Percentiles rank a stretch among this genome's conserved stretches.
Conservation (phyloP, 2,888 invertebrate species). For the Philereme transversata region DNA sequence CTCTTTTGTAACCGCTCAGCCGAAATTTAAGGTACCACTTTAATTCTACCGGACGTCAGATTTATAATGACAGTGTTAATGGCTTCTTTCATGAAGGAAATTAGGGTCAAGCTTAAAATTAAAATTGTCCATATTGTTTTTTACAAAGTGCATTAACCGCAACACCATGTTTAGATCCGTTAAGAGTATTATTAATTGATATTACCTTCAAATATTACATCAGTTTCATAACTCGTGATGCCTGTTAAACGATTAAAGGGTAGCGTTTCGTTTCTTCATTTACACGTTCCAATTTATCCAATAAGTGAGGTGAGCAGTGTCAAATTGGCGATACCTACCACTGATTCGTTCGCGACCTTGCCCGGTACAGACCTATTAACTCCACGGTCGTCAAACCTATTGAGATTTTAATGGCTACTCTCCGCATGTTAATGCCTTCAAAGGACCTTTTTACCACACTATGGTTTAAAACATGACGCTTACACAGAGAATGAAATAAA, state of each 20-base stretch:
- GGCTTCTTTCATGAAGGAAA: background rate
- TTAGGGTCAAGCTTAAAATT: background rate
- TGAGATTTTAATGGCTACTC: conserved; percentile 7
- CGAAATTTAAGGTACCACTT: conserved; percentile 41
- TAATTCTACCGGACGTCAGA: conserved; percentile 39
- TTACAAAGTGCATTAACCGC: conserved; percentile 20
- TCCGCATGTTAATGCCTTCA: conserved; percentile 2
- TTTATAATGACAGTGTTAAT: background rate
- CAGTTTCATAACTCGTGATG: conserved; percentile 63
- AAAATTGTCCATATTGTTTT: background rate
- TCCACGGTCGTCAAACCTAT: conserved; percentile 34
- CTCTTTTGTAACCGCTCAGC: conserved; percentile 52
- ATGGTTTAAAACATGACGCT: background rate
- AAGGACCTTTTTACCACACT: background rate
- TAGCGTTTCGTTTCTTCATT: conserved; percentile 74
- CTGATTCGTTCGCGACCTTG: conserved; percentile 68
- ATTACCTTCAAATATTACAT: conserved; percentile 70
- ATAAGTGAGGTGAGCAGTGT: conserved; percentile 75
- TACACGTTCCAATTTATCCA: conserved; percentile 79
- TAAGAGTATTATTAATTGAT: conserved; percentile 52
- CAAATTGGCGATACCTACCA: conserved; percentile 68
- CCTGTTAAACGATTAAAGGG: conserved; percentile 70
- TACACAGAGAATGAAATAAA: conserved; percentile 3
- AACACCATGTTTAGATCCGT: conserved; percentile 13
- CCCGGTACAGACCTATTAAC: conserved; percentile 42